Evolutionary conservation across 1,140 invertebrate genomes (phyloP).

Genomic region (Drosophila arawakana): DNA sequence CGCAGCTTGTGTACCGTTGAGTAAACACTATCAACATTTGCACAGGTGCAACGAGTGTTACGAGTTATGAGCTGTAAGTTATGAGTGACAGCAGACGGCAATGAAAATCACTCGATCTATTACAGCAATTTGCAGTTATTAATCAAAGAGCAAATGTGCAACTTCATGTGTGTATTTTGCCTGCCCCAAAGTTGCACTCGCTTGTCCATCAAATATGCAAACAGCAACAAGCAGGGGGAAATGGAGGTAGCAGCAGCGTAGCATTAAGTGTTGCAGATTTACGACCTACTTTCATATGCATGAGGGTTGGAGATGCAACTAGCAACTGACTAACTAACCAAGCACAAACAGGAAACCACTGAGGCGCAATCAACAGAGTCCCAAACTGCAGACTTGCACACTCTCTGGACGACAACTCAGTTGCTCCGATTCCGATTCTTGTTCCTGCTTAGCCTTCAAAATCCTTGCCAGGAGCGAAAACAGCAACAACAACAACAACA

Average conservation of each 20-base stretch:
- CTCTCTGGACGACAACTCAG: not conserved
- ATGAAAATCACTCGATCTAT: slow-evolving; percentile 72
- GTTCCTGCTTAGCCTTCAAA: slow-evolving; percentile 21
- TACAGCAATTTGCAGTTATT: slow-evolving; percentile 80
- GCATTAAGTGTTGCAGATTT: slow-evolving; percentile 62
- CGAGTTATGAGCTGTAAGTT: slow-evolving; percentile 27
- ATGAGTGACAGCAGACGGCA: slow-evolving; percentile 36
- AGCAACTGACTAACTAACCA: slow-evolving; percentile 71
- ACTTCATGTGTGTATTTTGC: slow-evolving; percentile 11
- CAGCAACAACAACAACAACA: not conserved
- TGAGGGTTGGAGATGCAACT: slow-evolving; percentile 65
- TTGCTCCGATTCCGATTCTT: not conserved
- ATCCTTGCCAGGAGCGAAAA: slow-evolving; percentile 18
- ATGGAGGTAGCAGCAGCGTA: not conserved
- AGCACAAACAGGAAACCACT: slow-evolving; percentile 29
- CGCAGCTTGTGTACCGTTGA: not conserved
- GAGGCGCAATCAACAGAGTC: slow-evolving; percentile 20
- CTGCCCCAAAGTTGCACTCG: slow-evolving; percentile 2
- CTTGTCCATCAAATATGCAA: slow-evolving; percentile 72
- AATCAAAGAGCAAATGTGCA: slow-evolving; percentile 67
- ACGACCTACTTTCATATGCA: slow-evolving; percentile 81
- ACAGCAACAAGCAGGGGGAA: slow-evolving; percentile 29
- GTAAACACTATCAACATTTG: slow-evolving; percentile 27
- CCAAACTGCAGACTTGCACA: not conserved
- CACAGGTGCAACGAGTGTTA: slow-evolving; percentile 29